Base-by-base conservation (phyloP, 2,113 vertebrate species). In the Entosphenus tridentatus region DNA sequence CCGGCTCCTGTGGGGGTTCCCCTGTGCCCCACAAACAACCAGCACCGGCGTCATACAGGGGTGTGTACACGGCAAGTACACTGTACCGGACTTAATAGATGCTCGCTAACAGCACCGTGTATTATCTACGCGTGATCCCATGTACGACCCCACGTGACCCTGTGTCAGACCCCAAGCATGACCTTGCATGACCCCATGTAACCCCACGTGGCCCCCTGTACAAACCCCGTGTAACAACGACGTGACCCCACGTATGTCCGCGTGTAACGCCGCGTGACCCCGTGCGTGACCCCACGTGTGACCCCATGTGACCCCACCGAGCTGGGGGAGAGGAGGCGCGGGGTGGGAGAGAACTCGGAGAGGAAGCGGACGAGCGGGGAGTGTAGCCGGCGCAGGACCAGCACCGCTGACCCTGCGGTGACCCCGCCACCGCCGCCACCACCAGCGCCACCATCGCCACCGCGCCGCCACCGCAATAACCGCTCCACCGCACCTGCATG, bases 381-480 rank as follows among this genome's bases (percentile, higher is more conserved):
- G 74, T 87, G 85, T 75, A 95, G 78, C 11, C 78, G 82, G 70
- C 93, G 82, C 58, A 95, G 77, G 11, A 96, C 74, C 72, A 96
- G 70, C 71, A 96, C 69, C 1, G 85, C 82, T 0, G 84, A 85
- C 11, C 80, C 75, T 0, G 81, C 74, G 0, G 69, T 77, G 57
- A 92, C 79, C 8, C 58, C 39, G 4, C 39, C 6, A 39, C 39
- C 39, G 4, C 39, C 39, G 1, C 39, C 18, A 21, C 81, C 69
- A 88, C 78, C 14, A 84, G 18, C 70, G 75, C 82, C 67, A 79
- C 73, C 65, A 81, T 79, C 9, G 82, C 80, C 12, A 79, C 91
- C 95, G 76, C n/a, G 77, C 72, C 65, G 39, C 56, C 59, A 71
- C 67, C 55, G 2, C 17, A 68, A 57, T 17, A 56, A 56, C 39